These are phyloP conservation scores for Meriones psammophilus DNA, from an alignment of 2,797 vertebrate genomes.

Conservation along the genomic window DNA sequence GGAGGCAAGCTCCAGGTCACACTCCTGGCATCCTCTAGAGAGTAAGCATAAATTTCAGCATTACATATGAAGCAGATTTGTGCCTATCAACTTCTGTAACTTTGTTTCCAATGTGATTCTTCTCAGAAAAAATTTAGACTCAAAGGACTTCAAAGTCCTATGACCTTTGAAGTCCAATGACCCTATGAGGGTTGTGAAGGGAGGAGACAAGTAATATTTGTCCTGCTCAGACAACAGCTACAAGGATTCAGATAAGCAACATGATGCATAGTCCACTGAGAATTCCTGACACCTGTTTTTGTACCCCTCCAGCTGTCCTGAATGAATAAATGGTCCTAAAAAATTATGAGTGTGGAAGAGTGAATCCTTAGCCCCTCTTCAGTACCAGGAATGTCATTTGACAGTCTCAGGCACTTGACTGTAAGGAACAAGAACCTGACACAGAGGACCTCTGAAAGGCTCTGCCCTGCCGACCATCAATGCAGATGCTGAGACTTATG, in stretches of 20 bases:
- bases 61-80: not conserved
- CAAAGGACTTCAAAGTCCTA: not conserved
- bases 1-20: not conserved
- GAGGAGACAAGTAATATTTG: not conserved
- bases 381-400: not conserved
- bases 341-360: not conserved
- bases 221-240: not conserved
- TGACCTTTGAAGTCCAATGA: not conserved
- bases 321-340: not conserved
- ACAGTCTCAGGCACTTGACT: not conserved
- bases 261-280: not conserved
- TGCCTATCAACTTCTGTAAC: not conserved
- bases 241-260: not conserved
- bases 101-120: not conserved
- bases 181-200: not conserved
- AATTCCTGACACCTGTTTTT: not conserved
- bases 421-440: not conserved
- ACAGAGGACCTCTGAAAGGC: too few species aligned
- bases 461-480: too few species aligned
- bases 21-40: not conserved
- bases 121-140: constrained; percentile 23
- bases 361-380: not conserved
- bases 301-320: not conserved
- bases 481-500: too few species aligned
- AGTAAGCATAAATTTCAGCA: not conserved